Base-by-base conservation (phyloP, 2,888 invertebrate species). In the Cremastinae sp. region DNA sequence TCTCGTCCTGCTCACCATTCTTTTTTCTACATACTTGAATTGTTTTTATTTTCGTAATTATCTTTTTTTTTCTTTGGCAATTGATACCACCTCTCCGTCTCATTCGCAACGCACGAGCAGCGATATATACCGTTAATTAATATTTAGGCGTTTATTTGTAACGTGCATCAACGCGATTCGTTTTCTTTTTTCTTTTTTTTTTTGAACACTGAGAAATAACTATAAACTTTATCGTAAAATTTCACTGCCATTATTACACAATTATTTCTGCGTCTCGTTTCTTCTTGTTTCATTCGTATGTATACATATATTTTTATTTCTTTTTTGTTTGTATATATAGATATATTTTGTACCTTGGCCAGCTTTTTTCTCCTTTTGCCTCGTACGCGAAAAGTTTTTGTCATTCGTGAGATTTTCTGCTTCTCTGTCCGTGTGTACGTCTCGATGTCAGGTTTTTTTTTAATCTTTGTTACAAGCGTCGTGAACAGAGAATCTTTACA, bases 201-300 rank as follows among this genome's bases (percentile, higher is more conserved):
- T n/a, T n/a, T 80, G 77, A 80, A 78, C 79, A 80, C 78, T 78
- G 78, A 75, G 65, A 72, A 70, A 64, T 74, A 71, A 28, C 53
- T 64, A 62, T 71, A 51, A 28, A 28, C 28, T 66, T 69, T 58
- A 69, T 64, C 59, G 18, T 53, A 45, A 49, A 51, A 62, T 47
- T 62, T 20, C 28, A 28, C 45, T 69, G 56, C 61, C 16, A 61
- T 45, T 54, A 43, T 12, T 49, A 49, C 53, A 34, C 28, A 53
- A 28, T 53, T 22, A 22, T 28, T 49, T 49, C n/a, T 2, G 20
- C 28, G 12, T 22, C 12, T 53, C 14, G 1, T n/a, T 2, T 51
- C n/a, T 9, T 20, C 20, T 51, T 8, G 8, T 47, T 10, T 41
- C 12, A 41, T 41, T 41, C 16, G 16, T 49, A 59, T 59, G 47